Evolutionary conservation across 2,797 vertebrate genomes (phyloP), one percentile per base, ranked within the genome.

Genomic region (Cossypha niveicapilla): DNA sequence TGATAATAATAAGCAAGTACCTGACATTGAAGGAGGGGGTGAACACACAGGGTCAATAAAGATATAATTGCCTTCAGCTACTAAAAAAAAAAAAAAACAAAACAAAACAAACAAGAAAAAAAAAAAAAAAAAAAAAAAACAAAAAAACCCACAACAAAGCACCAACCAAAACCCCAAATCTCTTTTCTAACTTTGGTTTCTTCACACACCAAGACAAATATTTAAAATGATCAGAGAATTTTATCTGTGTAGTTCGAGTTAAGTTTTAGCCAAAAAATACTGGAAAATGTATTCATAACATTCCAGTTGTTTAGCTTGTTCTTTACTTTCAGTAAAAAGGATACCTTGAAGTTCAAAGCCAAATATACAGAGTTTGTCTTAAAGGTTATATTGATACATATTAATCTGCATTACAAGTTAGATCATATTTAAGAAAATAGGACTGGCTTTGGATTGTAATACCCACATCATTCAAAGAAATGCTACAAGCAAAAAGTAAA

Each of bases 11-110:
- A 97, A 97, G 96, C 95, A 92, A 92, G 93, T 93, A 95, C 96
- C 95, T 82, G 90, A 96, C 93, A 61, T 61, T 35, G 23, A 93
- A 93, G 89, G 58, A 88, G 63, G 91, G 88, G 51, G 87, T 56
- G 57, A 92, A 84, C 15, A 4, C 39, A 35, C 71, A 96, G 94
- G 96, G 96, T 97, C 97, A 97, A 95, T 97, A 97, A 96, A 97
- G 97, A 98, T 97, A 92, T 96, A 97, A 97, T 97, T 96, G 92
- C 97, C 90, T 96, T 96, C 96, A 94, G 92, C 25, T 53, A 77
- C 48, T 45, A 60, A 88, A 70, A 92, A 27, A 23, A 30, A 23
- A 30, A 32, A 12, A 30, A 23, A 30, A 9, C 11, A 60, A 22
- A 13, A 1, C 11, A 45, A 70, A 71, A 15, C 18, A 71, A 62